A percentile compares a stretch with the other conserved stretches of the same genome.
Conservation (phyloP, 2,797 vertebrate genomes). For the Vespertilio murinus region DNA sequence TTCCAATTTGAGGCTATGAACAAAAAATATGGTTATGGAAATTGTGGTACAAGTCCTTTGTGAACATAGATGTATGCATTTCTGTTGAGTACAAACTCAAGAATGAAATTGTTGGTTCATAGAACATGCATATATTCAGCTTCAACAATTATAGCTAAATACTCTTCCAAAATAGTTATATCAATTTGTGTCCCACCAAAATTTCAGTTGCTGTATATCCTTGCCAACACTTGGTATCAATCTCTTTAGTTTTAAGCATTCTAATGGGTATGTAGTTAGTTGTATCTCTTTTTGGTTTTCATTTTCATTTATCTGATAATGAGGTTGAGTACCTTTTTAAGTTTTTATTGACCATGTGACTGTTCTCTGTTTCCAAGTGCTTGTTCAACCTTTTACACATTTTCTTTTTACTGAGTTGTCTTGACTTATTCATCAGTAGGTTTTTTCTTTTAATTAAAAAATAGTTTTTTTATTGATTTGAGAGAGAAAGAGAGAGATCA, state of each 20-base stretch:
- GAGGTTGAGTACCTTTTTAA: not conserved
- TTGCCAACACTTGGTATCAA: not conserved
- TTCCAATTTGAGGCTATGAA: not conserved
- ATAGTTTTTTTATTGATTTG: no score
- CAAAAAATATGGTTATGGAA: not conserved
- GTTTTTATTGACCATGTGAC: not conserved
- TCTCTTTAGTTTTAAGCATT: not conserved
- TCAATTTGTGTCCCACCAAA: not conserved
- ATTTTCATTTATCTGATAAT: constrained; percentile 18
- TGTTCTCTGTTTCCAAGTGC: not conserved
- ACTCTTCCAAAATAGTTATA: not conserved
- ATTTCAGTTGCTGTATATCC: not conserved
- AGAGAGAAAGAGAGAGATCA: no score
- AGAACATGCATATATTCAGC: not conserved
- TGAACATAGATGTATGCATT: not conserved
- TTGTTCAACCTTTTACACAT: not conserved
- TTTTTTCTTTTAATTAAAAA: not conserved
- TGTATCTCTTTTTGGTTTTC: not conserved
- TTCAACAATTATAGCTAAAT: not conserved
- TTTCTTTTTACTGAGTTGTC: not conserved
- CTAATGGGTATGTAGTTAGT: not conserved
- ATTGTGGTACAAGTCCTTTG: not conserved
- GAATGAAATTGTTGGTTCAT: not conserved
- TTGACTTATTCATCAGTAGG: not conserved
- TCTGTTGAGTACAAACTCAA: not conserved